Conservation (phyloP, 2,888 invertebrate genomes). For the Cheilosia vulpina region DNA sequence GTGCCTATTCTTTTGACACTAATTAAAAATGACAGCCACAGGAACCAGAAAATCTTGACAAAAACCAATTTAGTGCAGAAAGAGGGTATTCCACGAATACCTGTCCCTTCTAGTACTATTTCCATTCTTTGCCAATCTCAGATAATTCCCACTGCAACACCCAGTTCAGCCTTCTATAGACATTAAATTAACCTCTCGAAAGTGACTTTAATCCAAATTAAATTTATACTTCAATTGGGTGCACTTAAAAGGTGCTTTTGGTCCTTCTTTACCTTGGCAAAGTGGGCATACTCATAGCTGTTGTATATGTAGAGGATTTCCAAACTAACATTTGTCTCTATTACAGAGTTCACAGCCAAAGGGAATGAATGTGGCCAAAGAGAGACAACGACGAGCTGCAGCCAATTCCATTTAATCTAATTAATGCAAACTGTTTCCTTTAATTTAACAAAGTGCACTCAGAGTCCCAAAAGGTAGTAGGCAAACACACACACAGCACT, state of each 20-base stretch:
- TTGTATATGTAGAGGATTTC: constrained; percentile 22
- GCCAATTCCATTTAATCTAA: constrained; percentile 70
- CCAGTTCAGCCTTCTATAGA: constrained; percentile 3
- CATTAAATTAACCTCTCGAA: constrained; percentile 49
- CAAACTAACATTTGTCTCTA: constrained; percentile 65
- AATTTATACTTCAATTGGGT: constrained; percentile 61
- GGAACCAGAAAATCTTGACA: too few species aligned
- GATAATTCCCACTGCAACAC: constrained; percentile 13
- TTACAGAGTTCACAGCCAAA: constrained; percentile 34
- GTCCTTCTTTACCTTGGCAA: constrained; percentile 7
- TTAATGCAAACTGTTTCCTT: constrained; percentile 74
- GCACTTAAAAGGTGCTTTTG: constrained; percentile 49
- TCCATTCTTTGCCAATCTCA: constrained; percentile 9
- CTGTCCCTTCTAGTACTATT: background rate
- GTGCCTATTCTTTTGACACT: too few species aligned
- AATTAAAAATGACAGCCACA: too few species aligned
- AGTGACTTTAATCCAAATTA: constrained; percentile 62
- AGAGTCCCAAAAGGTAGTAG: constrained; percentile 49
- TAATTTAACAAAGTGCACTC: constrained; percentile 74
- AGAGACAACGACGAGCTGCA: constrained; percentile 8
- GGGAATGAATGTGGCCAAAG: constrained; percentile 46
- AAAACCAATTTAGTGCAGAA: too few species aligned
- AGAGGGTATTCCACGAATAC: too few species aligned
- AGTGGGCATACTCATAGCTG: background rate
- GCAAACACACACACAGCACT: background rate